Evolutionary conservation across 2,888 invertebrate genomes (phyloP).

Genomic region (Mythimna albipuncta): DNA sequence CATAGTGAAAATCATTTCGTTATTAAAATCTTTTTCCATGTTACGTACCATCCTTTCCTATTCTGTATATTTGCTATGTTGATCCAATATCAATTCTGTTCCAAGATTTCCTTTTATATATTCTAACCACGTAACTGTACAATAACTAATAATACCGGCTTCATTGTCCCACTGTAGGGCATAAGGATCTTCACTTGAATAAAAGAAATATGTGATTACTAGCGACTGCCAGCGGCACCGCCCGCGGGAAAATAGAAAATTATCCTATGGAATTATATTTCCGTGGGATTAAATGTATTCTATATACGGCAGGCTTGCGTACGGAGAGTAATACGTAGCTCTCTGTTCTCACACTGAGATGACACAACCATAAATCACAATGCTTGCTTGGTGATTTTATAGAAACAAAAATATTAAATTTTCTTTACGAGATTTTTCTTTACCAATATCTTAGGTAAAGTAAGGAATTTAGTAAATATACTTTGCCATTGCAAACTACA

Average conservation of each 20-base stretch:
- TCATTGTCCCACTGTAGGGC: neutral
- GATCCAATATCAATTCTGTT: neutral
- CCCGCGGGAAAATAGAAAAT: neutral
- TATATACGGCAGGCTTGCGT: too few species aligned
- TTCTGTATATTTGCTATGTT: neutral
- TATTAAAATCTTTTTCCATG: neutral
- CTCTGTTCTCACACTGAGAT: too few species aligned
- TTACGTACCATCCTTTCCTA: neutral
- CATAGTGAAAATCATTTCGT: neutral
- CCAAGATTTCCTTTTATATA: neutral
- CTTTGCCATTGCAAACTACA: too few species aligned
- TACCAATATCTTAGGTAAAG: too few species aligned
- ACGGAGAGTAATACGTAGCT: too few species aligned
- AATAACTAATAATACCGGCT: conserved; percentile 12
- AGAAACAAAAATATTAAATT: too few species aligned
- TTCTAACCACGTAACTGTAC: conserved; percentile 1
- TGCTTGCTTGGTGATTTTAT: too few species aligned
- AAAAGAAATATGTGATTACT: conserved; percentile 1
- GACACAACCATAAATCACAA: too few species aligned
- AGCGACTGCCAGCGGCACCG: neutral
- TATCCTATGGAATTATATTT: too few species aligned
- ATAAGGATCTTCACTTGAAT: conserved; percentile 1
- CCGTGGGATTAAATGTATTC: too few species aligned
- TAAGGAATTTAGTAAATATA: too few species aligned
- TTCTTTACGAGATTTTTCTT: too few species aligned